Base-by-base conservation (phyloP, 2,113 vertebrate species). In the Numenius arquata region DNA sequence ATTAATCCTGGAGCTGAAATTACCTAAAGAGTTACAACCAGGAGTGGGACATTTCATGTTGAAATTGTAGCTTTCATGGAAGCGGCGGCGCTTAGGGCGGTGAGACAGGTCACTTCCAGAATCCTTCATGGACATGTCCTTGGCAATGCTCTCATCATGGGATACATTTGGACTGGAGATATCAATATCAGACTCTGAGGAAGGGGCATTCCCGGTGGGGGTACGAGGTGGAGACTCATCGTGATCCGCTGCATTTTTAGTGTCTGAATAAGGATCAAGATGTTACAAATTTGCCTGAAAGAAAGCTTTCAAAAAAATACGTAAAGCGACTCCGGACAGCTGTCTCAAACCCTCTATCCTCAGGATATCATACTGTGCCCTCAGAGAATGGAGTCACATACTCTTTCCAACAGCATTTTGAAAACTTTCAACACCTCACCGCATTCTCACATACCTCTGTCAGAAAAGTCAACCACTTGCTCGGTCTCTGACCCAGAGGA, bases 41-140 rank as follows among this genome's bases (percentile, higher is more conserved):
- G 99, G 99, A 0, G 99, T 99, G 34, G 99, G 99, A 90, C 99
- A 99, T 89, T 99, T 99, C 99, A 99, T 99, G 96, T 99, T 99
- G 96, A 99, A 99, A 96, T 99, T 99, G 98, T 99, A 99, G 95
- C 99, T 99, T 96, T 99, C 99, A 6, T 99, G 99, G 97, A 99
- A 99, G 85, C 99, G 99, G 27, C 99, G 99, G 16, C 99, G 99
- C 88, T 99, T 99, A 67, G 99, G 99, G 36, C 99, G 98, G 94
- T 99, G 99, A 43, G 99, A 99, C 6, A 99, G 98, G 96, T 99
- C 99, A 23, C 99, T 99, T 93, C 99, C 99, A 0, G 99, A 99
- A 97, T 99, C 99, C 97, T 99, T 99, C 96, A 98, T 97, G 89
- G 98, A 98, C 96, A 98, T 97, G 96, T 99, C 99, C 98, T 99